Conservation (phyloP, 2,888 invertebrate species). For the Tineola bisselliella region DNA sequence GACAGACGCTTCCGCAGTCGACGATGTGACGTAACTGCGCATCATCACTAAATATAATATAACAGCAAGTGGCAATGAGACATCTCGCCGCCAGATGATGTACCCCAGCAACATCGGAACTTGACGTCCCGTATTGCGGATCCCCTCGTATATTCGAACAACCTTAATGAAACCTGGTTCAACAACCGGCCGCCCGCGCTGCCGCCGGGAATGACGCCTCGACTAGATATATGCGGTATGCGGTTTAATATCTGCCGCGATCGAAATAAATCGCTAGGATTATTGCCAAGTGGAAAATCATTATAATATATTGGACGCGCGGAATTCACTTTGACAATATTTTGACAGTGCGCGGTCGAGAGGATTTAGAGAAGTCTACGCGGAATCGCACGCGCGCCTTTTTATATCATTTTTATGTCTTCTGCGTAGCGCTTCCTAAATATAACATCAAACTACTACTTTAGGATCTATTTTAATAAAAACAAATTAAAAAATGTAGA, state of each 20-base stretch:
- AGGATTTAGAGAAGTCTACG: slow-evolving; percentile 44
- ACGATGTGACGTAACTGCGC: slow-evolving; percentile 18
- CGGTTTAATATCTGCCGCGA: slow-evolving; percentile 59
- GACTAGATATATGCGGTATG: slow-evolving; percentile 60
- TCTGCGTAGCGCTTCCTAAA: not conserved
- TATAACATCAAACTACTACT: slow-evolving; percentile 23
- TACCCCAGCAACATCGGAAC: slow-evolving; percentile 13
- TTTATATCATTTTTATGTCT: slow-evolving; percentile 43
- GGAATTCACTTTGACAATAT: slow-evolving; percentile 67
- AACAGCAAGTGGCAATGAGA: slow-evolving; percentile 37
- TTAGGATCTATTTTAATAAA: slow-evolving; percentile 42
- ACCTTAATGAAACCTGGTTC: slow-evolving; percentile 48
- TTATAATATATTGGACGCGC: slow-evolving; percentile 63
- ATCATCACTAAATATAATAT: slow-evolving; percentile 53
- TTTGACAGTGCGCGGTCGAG: slow-evolving; percentile 60
- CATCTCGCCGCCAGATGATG: slow-evolving; percentile 31
- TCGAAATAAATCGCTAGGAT: slow-evolving; percentile 66
- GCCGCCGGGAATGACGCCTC: slow-evolving; percentile 40
- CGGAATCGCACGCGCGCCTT: slow-evolving; percentile 26
- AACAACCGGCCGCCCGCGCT: slow-evolving; percentile 42
- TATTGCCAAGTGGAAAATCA: slow-evolving; percentile 66
- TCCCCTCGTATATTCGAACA: slow-evolving; percentile 19
- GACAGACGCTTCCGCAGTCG: slow-evolving; percentile 45
- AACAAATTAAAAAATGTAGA: not conserved
- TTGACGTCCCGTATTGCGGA: slow-evolving; percentile 22